Percentiles rank a stretch among this genome's conserved stretches.
Conservation (phyloP, 2,797 vertebrate species). For the Siniperca undulata region DNA sequence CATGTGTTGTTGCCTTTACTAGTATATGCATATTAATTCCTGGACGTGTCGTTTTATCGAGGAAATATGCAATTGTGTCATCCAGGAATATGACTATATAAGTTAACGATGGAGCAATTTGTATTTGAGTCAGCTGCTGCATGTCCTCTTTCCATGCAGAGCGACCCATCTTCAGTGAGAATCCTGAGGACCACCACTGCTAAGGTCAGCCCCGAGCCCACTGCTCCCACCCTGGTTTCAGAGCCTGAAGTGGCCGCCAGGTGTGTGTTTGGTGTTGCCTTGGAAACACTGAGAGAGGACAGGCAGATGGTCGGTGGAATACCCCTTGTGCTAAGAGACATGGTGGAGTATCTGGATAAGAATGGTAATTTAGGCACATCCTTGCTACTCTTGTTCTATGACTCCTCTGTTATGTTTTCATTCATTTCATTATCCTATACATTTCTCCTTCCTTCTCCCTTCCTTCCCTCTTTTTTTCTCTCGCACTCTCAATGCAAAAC, state of each 20-base stretch:
- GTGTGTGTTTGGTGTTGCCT: constrained; percentile 80
- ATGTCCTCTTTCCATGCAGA: constrained; percentile 65
- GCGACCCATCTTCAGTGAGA: constrained; percentile 80
- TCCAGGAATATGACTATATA: no score
- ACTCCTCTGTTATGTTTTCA: neutral
- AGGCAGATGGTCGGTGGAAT: constrained; percentile 74
- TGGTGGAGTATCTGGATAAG: constrained; percentile 86
- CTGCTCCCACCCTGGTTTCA: constrained; percentile 28
- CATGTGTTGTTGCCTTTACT: neutral
- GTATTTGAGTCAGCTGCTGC: neutral
- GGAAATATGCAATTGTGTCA: constrained; percentile 1
- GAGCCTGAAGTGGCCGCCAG: constrained; percentile 28
- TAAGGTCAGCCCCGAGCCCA: constrained; percentile 80
- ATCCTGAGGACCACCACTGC: constrained; percentile 71
- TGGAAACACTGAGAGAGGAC: constrained; percentile 74
- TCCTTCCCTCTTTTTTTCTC: neutral
- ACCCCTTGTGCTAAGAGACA: constrained; percentile 82
- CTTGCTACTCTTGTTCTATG: neutral
- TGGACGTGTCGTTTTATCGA: neutral
- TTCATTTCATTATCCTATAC: neutral
- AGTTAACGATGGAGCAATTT: neutral
- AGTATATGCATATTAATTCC: neutral
- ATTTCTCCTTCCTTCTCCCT: neutral
- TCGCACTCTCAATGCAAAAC: neutral
- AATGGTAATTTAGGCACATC: constrained; percentile 76